Evolutionary conservation across 2,113 vertebrate species (phyloP).

Genomic region (Tor tambroides): DNA sequence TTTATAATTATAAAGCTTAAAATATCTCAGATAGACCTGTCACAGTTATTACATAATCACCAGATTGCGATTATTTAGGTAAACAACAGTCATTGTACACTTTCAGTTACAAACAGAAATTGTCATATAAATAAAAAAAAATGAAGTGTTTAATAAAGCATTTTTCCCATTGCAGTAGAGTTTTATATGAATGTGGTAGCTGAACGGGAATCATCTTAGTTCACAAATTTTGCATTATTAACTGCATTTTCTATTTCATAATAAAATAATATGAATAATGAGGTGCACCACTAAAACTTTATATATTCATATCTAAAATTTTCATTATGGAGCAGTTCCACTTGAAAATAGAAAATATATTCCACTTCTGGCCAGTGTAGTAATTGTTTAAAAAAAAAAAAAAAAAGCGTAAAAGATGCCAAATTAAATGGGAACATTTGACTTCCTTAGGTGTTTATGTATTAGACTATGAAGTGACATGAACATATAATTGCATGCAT

Average conservation of each 20-base stretch:
- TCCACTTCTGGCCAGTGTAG: background rate
- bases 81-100: background rate
- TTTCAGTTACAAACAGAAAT: background rate
- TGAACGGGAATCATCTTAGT: background rate
- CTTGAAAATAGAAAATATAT: background rate
- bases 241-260: background rate
- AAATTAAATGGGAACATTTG: too few species aligned
- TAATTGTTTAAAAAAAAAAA: too few species aligned
- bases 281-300: background rate
- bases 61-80: background rate
- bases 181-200: background rate
- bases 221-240: background rate
- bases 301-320: too few species aligned
- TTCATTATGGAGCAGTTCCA: background rate
- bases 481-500: too few species aligned
- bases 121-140: background rate
- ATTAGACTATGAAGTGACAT: too few species aligned
- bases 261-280: background rate
- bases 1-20: background rate
- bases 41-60: constrained; percentile 10
- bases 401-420: too few species aligned
- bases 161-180: background rate
- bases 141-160: background rate
- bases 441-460: too few species aligned
- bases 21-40: background rate